phyloP scores from a whole-genome alignment of 2,888 invertebrate genomes.

The Chironomus tentans region DNA sequence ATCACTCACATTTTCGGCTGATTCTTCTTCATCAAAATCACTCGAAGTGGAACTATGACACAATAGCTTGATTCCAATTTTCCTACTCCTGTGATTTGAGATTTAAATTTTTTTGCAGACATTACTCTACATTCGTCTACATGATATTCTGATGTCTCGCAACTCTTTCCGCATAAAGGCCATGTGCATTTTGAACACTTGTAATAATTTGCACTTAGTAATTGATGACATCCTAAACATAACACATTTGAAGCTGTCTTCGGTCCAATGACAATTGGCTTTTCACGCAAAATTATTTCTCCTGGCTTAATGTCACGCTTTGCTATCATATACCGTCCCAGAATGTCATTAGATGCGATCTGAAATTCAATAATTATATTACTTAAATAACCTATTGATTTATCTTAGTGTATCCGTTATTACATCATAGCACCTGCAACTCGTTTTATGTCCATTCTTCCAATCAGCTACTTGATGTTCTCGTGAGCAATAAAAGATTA shows the following conservation, averaged over 20 bases:
- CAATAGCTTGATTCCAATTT: conserved; percentile 53
- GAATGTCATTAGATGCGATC: conserved; percentile 39
- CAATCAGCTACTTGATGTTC: conserved; percentile 65
- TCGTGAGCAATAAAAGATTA: conserved; percentile 58
- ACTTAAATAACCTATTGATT: no score
- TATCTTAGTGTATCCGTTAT: background rate
- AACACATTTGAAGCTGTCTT: conserved; percentile 50
- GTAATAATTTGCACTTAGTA: conserved; percentile 45
- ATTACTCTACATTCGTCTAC: conserved; percentile 54
- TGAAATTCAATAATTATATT: no score
- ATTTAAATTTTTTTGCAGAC: conserved; percentile 48
- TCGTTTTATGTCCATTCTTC: conserved; percentile 55
- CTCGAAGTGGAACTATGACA: conserved; percentile 56
- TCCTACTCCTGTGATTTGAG: conserved; percentile 45
- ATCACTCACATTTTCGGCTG: conserved; percentile 41
- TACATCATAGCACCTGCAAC: conserved; percentile 47
- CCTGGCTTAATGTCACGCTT: conserved; percentile 58
- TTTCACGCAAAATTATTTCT: conserved; percentile 56
- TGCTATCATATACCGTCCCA: conserved; percentile 57
- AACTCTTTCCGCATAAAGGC: conserved; percentile 56
- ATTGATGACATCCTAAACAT: conserved; percentile 56
- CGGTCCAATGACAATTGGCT: conserved; percentile 56
- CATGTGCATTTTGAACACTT: conserved; percentile 57
- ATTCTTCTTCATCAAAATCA: conserved; percentile 49
- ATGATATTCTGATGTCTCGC: conserved; percentile 49